phyloP scores from a whole-genome alignment of 2,888 invertebrate species.

The Trachelus iudaicus region DNA sequence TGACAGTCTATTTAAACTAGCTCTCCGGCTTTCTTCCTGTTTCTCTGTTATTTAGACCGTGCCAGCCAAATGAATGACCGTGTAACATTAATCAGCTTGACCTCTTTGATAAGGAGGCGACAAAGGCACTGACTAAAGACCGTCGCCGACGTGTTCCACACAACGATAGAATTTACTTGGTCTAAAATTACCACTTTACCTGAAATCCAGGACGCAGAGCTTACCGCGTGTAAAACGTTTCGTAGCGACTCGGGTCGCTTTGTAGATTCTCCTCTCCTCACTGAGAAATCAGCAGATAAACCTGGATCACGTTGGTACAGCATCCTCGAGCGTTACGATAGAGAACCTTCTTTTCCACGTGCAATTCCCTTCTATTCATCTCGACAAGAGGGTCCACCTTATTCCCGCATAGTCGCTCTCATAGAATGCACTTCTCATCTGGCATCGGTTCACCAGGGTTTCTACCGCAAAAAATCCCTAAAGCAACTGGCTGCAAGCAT shows the following conservation, averaged over 20 bases:
- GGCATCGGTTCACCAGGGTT: neutral
- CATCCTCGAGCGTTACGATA: neutral
- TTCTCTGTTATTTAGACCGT: neutral
- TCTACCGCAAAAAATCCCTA: neutral
- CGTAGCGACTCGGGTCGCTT: neutral
- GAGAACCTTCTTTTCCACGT: neutral
- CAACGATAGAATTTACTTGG: neutral
- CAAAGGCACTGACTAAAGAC: neutral
- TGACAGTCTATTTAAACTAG: neutral
- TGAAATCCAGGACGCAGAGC: neutral
- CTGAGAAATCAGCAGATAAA: neutral
- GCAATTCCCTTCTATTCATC: neutral
- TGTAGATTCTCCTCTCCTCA: neutral
- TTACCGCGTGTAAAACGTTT: neutral
- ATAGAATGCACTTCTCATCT: neutral
- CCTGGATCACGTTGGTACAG: neutral
- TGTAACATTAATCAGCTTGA: neutral
- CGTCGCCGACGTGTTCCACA: neutral
- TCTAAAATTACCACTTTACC: neutral
- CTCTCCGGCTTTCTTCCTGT: neutral
- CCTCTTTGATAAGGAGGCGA: neutral
- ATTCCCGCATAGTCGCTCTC: neutral
- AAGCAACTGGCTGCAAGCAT: constrained; percentile 12
- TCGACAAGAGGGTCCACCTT: neutral
- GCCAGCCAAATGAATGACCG: neutral